phyloP scores from a whole-genome alignment of 2,797 vertebrate genomes.

The Leucoraja ocellata region DNA sequence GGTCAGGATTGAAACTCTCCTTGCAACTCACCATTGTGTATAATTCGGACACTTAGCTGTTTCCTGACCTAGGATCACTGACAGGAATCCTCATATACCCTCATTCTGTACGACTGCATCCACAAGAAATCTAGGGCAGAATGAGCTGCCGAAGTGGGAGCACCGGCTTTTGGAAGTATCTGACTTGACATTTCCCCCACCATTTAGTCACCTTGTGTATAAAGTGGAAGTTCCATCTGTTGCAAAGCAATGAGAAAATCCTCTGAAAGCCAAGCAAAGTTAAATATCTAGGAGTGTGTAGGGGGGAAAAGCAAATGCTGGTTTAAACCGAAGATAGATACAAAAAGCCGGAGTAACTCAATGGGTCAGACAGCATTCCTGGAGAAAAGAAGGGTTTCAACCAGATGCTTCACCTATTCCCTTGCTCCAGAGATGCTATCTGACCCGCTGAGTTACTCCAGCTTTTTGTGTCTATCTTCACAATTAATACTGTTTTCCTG shows the following conservation, averaged over 20 bases:
- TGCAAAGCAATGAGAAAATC: not conserved
- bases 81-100: no score
- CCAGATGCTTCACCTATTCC: no score
- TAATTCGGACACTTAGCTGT: not conserved
- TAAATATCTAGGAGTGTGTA: not conserved
- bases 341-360: no score
- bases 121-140: not conserved
- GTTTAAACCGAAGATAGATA: no score
- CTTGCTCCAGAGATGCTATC: no score
- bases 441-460: no score
- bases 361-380: no score
- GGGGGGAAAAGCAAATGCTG: no score
- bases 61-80: not conserved
- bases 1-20: no score
- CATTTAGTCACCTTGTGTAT: not conserved
- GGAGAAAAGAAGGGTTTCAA: no score
- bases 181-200: not conserved
- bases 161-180: not conserved
- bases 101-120: not conserved
- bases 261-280: not conserved
- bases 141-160: not conserved
- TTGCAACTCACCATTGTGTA: not conserved
- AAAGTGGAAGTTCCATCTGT: not conserved
- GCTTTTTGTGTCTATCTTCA: no score
- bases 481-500: not conserved